phyloP scores from a whole-genome alignment of 2,113 vertebrate genomes.

The Lanius ludovicianus region DNA sequence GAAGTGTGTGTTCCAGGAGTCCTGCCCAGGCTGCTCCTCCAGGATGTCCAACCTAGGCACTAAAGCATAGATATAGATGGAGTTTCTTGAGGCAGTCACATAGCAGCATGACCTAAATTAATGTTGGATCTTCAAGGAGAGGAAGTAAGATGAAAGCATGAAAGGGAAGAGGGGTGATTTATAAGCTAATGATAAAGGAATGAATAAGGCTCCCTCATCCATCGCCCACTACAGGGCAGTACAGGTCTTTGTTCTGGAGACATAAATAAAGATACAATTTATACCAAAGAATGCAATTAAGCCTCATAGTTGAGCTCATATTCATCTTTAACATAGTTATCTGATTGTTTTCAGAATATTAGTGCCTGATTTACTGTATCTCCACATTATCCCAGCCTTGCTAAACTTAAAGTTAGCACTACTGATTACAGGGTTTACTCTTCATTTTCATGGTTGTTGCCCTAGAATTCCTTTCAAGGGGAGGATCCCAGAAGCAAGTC shows the following conservation, averaged over 20 bases:
- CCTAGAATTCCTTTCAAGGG: neutral
- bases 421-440: neutral
- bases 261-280: slow-evolving; percentile 5
- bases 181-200: slow-evolving; percentile 4
- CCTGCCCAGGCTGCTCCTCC: accelerated
- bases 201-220: neutral
- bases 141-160: slow-evolving; percentile 14
- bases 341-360: neutral
- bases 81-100: neutral
- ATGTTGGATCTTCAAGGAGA: neutral
- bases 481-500: neutral
- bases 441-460: neutral
- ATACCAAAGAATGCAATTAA: neutral
- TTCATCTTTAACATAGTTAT: neutral
- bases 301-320: neutral
- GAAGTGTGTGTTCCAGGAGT: accelerated
- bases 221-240: neutral
- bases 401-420: neutral
- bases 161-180: slow-evolving; percentile 35
- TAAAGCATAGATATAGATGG: neutral
- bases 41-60: neutral
- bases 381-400: neutral
- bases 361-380: neutral
- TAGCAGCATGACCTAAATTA: neutral
- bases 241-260: neutral